phyloP scores from a whole-genome alignment of 2,113 vertebrate genomes.

The Thamnaconus septentrionalis region DNA sequence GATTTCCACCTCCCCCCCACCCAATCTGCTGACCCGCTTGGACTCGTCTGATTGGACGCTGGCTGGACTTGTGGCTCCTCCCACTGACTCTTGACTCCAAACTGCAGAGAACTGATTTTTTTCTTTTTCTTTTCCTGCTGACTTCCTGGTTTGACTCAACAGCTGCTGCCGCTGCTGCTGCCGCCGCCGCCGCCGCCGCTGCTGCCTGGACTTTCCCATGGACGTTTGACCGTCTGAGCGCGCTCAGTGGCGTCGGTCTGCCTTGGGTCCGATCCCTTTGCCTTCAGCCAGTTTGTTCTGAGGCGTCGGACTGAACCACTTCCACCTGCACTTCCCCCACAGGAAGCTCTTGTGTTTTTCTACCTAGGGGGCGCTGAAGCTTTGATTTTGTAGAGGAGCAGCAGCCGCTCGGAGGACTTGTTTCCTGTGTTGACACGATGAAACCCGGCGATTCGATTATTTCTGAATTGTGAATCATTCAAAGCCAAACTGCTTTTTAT shows the following conservation, averaged over 20 bases:
- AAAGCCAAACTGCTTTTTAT: slow-evolving; percentile 64
- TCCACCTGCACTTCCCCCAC: no score
- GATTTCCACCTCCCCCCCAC: slow-evolving; percentile 53
- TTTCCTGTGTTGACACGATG: slow-evolving; percentile 56
- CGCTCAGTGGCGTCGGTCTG: slow-evolving; percentile 9
- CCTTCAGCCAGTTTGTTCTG: background rate
- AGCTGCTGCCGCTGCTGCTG: background rate
- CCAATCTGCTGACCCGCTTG: background rate
- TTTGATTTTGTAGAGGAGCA: slow-evolving; percentile 42
- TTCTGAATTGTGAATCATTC: slow-evolving; percentile 66
- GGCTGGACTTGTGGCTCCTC: slow-evolving; percentile 12
- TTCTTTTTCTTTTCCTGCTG: slow-evolving; percentile 8
- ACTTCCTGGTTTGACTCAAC: slow-evolving; percentile 12
- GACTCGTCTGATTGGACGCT: slow-evolving; percentile 31
- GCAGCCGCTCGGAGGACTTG: slow-evolving; percentile 28
- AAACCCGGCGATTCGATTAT: slow-evolving; percentile 41
- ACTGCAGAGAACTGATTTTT: slow-evolving; percentile 32
- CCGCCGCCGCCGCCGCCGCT: no score
- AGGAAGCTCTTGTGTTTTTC: no score
- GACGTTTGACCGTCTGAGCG: background rate
- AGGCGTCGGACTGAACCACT: background rate
- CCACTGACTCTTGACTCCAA: slow-evolving; percentile 20
- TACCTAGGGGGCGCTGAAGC: background rate
- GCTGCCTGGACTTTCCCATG: no score
- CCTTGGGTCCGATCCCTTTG: background rate